Percentiles rank a stretch among this genome's conserved stretches.
These are phyloP conservation scores for Amblyjoppa proteus DNA, from an alignment of 2,888 invertebrate genomes.

Conservation along the genomic window DNA sequence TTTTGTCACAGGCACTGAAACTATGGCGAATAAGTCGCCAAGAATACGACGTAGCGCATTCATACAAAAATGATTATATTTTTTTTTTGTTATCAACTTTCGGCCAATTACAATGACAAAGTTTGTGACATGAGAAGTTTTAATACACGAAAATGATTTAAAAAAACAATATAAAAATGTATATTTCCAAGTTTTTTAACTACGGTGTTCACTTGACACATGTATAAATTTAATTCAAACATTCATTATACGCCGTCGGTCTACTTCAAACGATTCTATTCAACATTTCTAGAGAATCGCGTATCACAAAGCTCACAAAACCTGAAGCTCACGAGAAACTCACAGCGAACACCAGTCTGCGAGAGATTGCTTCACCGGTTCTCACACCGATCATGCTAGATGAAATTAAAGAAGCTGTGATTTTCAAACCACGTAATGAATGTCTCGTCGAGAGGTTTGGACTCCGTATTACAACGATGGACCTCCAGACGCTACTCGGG, in stretches of 20 bases:
- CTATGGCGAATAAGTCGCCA: too few species aligned
- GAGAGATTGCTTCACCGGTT: slow-evolving; percentile 73
- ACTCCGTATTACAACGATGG: slow-evolving; percentile 90
- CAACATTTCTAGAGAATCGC: neutral
- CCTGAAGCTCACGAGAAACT: neutral
- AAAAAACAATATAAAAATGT: too few species aligned
- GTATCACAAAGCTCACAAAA: neutral
- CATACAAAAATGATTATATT: too few species aligned
- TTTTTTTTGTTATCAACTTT: too few species aligned
- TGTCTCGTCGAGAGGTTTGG: slow-evolving; percentile 88
- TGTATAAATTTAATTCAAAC: too few species aligned
- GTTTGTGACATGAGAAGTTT: too few species aligned
- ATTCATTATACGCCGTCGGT: neutral
- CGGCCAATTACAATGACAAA: too few species aligned
- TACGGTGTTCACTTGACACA: too few species aligned
- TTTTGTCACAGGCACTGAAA: too few species aligned
- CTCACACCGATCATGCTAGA: slow-evolving; percentile 73
- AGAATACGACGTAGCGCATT: too few species aligned
- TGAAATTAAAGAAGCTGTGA: slow-evolving; percentile 86
- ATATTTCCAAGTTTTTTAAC: too few species aligned
- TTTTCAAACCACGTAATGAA: slow-evolving; percentile 88
- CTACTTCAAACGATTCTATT: neutral
- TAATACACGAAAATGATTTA: too few species aligned
- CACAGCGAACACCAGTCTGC: slow-evolving; percentile 28
- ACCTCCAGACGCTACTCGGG: slow-evolving; percentile 92